phyloP scores from a whole-genome alignment of 2,888 invertebrate species.

The Sinohyriopsis cumingii region DNA sequence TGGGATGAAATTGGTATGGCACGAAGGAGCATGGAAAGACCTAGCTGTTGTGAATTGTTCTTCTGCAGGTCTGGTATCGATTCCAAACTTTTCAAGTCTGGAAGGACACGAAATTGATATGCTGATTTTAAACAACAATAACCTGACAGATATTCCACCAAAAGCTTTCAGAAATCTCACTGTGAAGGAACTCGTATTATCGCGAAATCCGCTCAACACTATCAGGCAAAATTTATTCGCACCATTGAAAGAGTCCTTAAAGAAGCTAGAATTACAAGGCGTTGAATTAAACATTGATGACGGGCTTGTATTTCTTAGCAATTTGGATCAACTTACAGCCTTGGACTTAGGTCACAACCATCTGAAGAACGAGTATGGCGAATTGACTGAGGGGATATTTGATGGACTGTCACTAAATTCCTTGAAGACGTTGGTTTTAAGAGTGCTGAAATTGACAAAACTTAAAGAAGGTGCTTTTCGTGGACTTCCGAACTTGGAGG shows the following conservation, averaged over 20 bases:
- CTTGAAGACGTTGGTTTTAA: constrained; percentile 20
- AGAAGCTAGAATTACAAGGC: constrained; percentile 26
- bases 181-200: constrained; percentile 39
- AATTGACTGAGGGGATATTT: constrained; percentile 29
- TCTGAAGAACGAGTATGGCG: constrained; percentile 25
- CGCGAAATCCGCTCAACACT: constrained; percentile 35
- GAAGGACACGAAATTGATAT: constrained; percentile 26
- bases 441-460: constrained; percentile 31
- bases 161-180: constrained; percentile 27
- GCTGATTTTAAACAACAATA: constrained; percentile 41
- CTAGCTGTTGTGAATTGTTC: constrained; percentile 40
- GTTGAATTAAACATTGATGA: constrained; percentile 28
- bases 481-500: constrained; percentile 33
- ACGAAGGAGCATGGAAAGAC: constrained; percentile 30
- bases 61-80: constrained; percentile 9
- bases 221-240: constrained; percentile 23
- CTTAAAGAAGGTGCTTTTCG: constrained; percentile 25
- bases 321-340: constrained; percentile 22
- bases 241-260: constrained; percentile 14
- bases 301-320: constrained; percentile 25
- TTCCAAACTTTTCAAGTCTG: constrained; percentile 34
- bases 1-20: constrained; percentile 31
- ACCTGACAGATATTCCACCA: constrained; percentile 27
- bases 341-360: constrained; percentile 32
- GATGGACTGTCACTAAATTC: constrained; percentile 23